phyloP scores from a whole-genome alignment of 2,888 invertebrate genomes.

The Drosophila quinaria region DNA sequence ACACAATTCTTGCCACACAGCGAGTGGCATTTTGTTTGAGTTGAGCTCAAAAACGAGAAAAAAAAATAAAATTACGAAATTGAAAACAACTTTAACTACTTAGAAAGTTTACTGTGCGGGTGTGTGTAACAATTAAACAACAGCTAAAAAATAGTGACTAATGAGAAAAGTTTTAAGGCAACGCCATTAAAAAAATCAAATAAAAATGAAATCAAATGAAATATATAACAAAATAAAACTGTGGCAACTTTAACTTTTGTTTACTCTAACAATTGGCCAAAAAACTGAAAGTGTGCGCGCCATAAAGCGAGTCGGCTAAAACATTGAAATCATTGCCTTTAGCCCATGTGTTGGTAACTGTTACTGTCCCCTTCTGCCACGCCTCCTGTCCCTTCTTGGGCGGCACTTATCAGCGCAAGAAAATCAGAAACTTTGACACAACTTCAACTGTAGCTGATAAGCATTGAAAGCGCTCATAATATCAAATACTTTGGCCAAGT shows the following conservation, averaged over 20 bases:
- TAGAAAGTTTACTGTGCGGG: conserved; percentile 40
- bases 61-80: conserved; percentile 43
- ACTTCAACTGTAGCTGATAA: conserved; percentile 63
- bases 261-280: conserved; percentile 20
- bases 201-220: conserved; percentile 43
- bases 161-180: conserved; percentile 72
- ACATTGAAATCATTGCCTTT: conserved; percentile 33
- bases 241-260: conserved; percentile 17
- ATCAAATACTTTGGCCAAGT: conserved; percentile 63
- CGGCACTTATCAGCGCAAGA: conserved; percentile 41
- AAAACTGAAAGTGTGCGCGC: conserved; percentile 36
- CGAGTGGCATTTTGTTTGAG: conserved; percentile 41
- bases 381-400: background rate
- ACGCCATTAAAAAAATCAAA: conserved; percentile 51
- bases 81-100: conserved; percentile 63
- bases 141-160: conserved; percentile 78
- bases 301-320: conserved; percentile 45
- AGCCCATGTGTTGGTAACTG: conserved; percentile 3
- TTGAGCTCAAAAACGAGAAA: conserved; percentile 35
- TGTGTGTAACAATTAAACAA: conserved; percentile 75
- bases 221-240: conserved; percentile 23
- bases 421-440: conserved; percentile 58
- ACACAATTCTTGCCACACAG: conserved; percentile 63
- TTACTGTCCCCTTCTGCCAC: background rate
- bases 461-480: conserved; percentile 46